These are phyloP conservation scores for Aporophyla nigra DNA, from an alignment of 2,888 invertebrate genomes.

Conservation along the genomic window DNA sequence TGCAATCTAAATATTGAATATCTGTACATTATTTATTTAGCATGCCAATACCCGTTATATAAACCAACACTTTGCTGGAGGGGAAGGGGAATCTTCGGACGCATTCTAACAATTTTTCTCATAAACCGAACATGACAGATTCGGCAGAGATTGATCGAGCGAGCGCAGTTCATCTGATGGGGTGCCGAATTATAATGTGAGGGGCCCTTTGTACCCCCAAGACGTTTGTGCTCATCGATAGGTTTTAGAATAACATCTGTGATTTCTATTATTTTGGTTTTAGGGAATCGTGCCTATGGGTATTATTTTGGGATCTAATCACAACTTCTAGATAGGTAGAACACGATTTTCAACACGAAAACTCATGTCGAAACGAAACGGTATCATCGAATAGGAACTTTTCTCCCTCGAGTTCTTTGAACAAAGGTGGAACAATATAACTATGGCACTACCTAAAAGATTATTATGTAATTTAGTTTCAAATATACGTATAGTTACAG, in stretches of 20 bases:
- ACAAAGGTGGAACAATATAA: background rate
- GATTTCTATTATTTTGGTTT: conserved; percentile 43
- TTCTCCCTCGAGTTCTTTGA: background rate
- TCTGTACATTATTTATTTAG: conserved; percentile 75
- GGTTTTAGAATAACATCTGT: conserved; percentile 60
- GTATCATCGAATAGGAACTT: background rate
- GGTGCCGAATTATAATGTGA: conserved; percentile 90
- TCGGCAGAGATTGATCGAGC: conserved; percentile 90
- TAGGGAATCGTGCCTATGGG: conserved; percentile 11
- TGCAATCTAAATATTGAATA: conserved; percentile 69
- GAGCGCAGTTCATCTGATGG: conserved; percentile 87
- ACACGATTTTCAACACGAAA: too few species aligned
- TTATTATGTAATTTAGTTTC: background rate
- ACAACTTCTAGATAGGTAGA: background rate
- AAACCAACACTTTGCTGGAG: conserved; percentile 77
- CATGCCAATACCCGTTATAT: conserved; percentile 79
- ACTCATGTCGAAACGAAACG: background rate
- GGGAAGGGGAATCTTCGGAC: conserved; percentile 77
- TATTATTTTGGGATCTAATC: conserved; percentile 21
- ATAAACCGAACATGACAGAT: conserved; percentile 92
- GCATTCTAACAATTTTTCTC: conserved; percentile 91
- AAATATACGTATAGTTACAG: background rate
- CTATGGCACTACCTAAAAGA: background rate
- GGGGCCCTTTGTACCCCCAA: conserved; percentile 77
- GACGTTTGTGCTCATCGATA: conserved; percentile 64